These are phyloP conservation scores for Labeo rohita DNA, from an alignment of 2,113 vertebrate species.

Conservation along the genomic window DNA sequence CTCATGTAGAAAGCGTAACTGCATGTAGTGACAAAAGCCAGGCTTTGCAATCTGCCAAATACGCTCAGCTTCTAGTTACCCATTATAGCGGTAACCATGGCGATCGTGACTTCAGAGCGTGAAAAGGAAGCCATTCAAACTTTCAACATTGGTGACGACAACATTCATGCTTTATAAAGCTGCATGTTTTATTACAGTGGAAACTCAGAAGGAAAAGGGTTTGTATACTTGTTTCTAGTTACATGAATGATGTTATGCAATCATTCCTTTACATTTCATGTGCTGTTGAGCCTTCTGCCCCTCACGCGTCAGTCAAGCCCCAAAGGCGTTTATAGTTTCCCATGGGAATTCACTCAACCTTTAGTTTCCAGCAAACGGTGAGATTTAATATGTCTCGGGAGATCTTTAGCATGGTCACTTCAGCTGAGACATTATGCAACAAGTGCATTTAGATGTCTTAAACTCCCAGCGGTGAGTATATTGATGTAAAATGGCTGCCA, in stretches of 20 bases:
- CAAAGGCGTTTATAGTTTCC: slow-evolving; percentile 58
- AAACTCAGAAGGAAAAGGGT: neutral
- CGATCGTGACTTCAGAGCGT: slow-evolving; percentile 46
- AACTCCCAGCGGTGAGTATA: neutral
- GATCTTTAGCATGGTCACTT: slow-evolving; percentile 46
- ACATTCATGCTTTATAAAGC: neutral
- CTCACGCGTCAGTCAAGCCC: neutral
- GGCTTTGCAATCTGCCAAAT: slow-evolving; percentile 59
- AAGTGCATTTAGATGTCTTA: slow-evolving; percentile 4
- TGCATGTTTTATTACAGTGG: neutral
- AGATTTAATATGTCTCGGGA: slow-evolving; percentile 67
- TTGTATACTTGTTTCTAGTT: neutral
- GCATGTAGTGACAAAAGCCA: slow-evolving; percentile 19
- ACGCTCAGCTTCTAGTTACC: slow-evolving; percentile 61
- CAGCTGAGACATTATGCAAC: slow-evolving; percentile 30
- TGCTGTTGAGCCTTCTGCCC: neutral
- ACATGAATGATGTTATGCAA: neutral
- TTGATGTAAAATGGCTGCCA: slow-evolving; percentile 7
- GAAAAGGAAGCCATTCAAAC: slow-evolving; percentile 40
- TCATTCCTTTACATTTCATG: slow-evolving; percentile 20
- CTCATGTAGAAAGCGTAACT: neutral
- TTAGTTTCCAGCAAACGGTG: slow-evolving; percentile 58
- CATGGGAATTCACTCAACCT: slow-evolving; percentile 65
- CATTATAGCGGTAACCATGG: slow-evolving; percentile 79
- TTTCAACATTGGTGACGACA: slow-evolving; percentile 27